Evolutionary conservation across 2,797 vertebrate genomes (phyloP), one percentile per base, ranked within the genome.

Genomic region (Lacerta agilis): DNA sequence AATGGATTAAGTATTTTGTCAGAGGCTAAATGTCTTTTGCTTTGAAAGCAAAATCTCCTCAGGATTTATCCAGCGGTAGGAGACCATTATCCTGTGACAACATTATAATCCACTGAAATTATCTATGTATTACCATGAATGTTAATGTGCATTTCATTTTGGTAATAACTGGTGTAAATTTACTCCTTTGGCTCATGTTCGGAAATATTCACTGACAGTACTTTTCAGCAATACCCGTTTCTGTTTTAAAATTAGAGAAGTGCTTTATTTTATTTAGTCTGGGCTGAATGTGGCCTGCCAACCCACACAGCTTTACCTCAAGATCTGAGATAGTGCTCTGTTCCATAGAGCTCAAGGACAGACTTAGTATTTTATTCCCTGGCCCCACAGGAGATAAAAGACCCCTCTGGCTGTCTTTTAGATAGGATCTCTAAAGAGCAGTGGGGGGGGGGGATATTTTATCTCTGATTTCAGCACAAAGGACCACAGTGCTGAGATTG

Each of bases 41-140:
- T 94, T 90, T 88, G 36, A 90, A 93, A 79, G 33, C 58, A 85
- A 92, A 88, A 91, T 84, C 72, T 86, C 8, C 61, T 83, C 27
- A 79, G 43, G 85, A 87, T 89, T 82, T 88, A 18, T 92, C 27
- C 83, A 0, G 73, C 73, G n/a, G 0, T 88, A 4, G 3, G 61
- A 86, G 15, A 87, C 27, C 41, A 18, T 90, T 93, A 88, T 61
- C 36, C 36, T 71, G 2, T 88, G 55, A 83, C 20, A 91, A 87
- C 1, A 84, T 88, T 92, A 90, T 88, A 93, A 89, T 90, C 66
- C 85, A 78, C 20, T 78, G n/a, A 89, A 92, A 64, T 91, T n/a
- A 83, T 88, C 71, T 90, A 55, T 90, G 83, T 81, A 78, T 87
- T 92, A 3, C n/a, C n/a, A 82, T 86, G 58, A 90, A 67, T 41